Percentiles rank a stretch among this genome's conserved stretches.
These are phyloP conservation scores for Buceros bicornis DNA, from an alignment of 2,797 vertebrate genomes.

Conservation along the genomic window DNA sequence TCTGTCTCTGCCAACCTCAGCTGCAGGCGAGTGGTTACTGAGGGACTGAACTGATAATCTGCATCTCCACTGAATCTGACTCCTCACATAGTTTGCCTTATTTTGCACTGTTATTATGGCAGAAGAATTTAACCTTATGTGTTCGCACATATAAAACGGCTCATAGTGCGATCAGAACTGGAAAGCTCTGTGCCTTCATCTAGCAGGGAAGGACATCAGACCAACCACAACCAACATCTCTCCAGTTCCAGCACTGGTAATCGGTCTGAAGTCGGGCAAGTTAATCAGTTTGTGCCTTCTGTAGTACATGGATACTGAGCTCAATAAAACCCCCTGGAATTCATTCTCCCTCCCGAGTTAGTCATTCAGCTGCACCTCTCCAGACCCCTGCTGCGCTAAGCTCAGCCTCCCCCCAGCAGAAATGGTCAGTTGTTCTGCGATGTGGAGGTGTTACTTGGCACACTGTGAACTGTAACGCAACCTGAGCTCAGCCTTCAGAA, in stretches of 20 bases:
- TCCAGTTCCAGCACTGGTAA: not conserved
- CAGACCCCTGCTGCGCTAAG: not conserved
- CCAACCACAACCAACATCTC: not conserved
- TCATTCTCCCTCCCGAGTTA: conserved; percentile 2
- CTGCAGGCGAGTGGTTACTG: not conserved
- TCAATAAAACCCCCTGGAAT: not conserved
- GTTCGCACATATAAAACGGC: not conserved
- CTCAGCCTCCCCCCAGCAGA: not conserved
- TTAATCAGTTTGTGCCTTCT: not conserved
- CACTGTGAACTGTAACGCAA: not conserved
- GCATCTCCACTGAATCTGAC: not conserved
- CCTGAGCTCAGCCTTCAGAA: not conserved
- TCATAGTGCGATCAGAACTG: not conserved
- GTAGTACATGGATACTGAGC: not conserved
- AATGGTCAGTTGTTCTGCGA: not conserved
- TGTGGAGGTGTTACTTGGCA: not conserved
- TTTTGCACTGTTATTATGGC: not conserved
- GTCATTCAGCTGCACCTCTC: not conserved
- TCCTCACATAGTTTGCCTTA: not conserved
- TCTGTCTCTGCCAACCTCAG: not conserved
- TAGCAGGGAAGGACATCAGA: not conserved
- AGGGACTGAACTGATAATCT: not conserved
- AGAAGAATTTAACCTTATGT: not conserved
- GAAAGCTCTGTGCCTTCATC: not conserved
- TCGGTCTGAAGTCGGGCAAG: not conserved